Evolutionary conservation across 2,797 vertebrate species (phyloP).

Genomic region (Benthosema pterotum): DNA sequence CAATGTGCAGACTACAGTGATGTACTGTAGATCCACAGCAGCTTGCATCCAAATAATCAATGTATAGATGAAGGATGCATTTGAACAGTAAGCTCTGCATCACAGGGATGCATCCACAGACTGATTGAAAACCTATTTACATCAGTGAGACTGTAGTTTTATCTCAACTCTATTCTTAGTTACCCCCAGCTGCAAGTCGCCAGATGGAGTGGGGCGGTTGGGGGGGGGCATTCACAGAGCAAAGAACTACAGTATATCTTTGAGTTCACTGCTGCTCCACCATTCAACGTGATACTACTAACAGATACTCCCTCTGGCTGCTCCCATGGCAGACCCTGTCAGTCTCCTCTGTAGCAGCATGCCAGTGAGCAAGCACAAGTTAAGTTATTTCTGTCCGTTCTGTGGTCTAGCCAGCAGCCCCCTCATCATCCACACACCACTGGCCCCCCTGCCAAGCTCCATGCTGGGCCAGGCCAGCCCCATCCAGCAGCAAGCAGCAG

Average conservation of each 20-base stretch:
- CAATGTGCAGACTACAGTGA: no score
- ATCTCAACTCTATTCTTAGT: no score
- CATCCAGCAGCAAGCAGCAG: conserved; percentile 27
- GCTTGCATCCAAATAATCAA: no score
- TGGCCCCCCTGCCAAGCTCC: conserved; percentile 44
- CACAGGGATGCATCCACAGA: no score
- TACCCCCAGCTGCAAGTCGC: background rate
- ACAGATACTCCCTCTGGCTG: conserved; percentile 34
- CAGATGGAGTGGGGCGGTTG: conserved; percentile 24
- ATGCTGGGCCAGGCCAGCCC: conserved; percentile 20
- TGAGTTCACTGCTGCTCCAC: conserved; percentile 8
- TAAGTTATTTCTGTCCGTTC: conserved; percentile 70
- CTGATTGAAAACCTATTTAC: no score
- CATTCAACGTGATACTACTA: conserved; percentile 27
- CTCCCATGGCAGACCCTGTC: conserved; percentile 43
- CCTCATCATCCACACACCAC: background rate
- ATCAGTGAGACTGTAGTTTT: no score
- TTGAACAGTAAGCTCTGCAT: no score
- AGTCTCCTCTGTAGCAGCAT: conserved; percentile 35
- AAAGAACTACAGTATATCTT: background rate
- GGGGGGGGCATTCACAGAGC: conserved; percentile 3
- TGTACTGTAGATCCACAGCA: no score
- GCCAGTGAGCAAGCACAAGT: conserved; percentile 58
- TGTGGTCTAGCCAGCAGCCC: conserved; percentile 17
- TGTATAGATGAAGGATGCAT: no score